Evolutionary conservation across 2,113 vertebrate species (phyloP).

Genomic region (Ochotona curzoniae): DNA sequence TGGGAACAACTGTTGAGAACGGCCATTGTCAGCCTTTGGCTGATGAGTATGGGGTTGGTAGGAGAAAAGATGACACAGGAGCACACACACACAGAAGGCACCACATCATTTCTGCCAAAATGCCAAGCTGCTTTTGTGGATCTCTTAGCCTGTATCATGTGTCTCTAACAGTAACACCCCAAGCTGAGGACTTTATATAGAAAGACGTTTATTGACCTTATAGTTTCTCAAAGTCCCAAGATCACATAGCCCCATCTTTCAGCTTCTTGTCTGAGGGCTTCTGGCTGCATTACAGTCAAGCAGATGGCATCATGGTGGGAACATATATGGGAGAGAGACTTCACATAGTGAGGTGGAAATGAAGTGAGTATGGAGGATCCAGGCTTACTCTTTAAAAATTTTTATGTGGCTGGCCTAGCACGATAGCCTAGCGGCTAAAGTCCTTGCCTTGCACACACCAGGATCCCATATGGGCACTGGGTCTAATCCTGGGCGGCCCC

Average conservation of each 20-base stretch:
- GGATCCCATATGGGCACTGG: too few species aligned
- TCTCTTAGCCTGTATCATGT: neutral
- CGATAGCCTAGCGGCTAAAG: too few species aligned
- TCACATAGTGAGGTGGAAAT: neutral
- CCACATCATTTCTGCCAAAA: neutral
- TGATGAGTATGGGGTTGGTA: constrained; percentile 22
- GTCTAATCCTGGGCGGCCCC: too few species aligned
- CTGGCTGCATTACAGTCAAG: neutral
- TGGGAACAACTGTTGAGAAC: constrained; percentile 30
- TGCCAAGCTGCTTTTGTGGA: constrained; percentile 41
- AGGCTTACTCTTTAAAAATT: neutral
- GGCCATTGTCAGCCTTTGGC: neutral
- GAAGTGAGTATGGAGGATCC: neutral
- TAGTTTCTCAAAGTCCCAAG: neutral
- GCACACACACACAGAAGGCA: neutral
- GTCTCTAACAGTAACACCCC: neutral
- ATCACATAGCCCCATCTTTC: neutral
- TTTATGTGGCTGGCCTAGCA: too few species aligned
- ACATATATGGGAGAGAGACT: neutral
- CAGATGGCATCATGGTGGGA: neutral
- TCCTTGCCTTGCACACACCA: too few species aligned
- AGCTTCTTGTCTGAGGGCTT: neutral
- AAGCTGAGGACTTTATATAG: neutral
- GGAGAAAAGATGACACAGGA: neutral
- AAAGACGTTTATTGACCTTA: neutral